phyloP scores from a whole-genome alignment of 2,888 invertebrate genomes.

The Cistogaster globosa region DNA sequence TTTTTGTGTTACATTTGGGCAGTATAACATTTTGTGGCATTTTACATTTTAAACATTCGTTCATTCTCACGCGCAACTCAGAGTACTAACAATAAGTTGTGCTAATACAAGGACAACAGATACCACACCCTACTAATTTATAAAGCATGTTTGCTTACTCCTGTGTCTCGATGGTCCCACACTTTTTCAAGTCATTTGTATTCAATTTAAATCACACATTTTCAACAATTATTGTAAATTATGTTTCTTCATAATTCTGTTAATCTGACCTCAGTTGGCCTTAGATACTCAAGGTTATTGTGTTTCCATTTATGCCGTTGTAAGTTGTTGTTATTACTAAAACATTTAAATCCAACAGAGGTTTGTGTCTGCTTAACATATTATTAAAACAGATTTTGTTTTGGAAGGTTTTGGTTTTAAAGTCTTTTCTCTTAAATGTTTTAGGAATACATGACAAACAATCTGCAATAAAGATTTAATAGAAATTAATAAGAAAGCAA shows the following conservation, averaged over 20 bases:
- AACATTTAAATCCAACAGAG: conserved; percentile 20
- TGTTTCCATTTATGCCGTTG: neutral
- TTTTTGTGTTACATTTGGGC: conserved; percentile 17
- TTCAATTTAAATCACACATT: conserved; percentile 23
- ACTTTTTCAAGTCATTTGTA: conserved; percentile 7
- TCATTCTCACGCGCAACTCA: conserved; percentile 21
- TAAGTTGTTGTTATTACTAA: neutral
- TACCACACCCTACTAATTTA: conserved; percentile 2
- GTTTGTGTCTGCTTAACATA: neutral
- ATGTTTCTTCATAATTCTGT: conserved; percentile 25
- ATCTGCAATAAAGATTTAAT: too few relatives aligned
- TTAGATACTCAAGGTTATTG: conserved; percentile 19
- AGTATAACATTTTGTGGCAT: conserved; percentile 42
- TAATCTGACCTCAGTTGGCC: conserved; percentile 24
- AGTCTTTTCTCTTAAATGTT: too few relatives aligned
- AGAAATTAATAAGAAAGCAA: too few relatives aligned
- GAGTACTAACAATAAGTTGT: neutral
- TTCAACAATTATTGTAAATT: conserved; percentile 46
- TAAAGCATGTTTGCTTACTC: neutral
- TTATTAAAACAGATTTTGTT: neutral
- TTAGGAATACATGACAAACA: too few relatives aligned
- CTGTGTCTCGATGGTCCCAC: neutral
- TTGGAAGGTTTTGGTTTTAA: neutral
- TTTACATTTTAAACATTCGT: conserved; percentile 62
- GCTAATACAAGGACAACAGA: conserved; percentile 1